Evolutionary conservation across 64 coral and sea anemone genomes (phyloP).

Genomic region (Montipora capricornis): DNA sequence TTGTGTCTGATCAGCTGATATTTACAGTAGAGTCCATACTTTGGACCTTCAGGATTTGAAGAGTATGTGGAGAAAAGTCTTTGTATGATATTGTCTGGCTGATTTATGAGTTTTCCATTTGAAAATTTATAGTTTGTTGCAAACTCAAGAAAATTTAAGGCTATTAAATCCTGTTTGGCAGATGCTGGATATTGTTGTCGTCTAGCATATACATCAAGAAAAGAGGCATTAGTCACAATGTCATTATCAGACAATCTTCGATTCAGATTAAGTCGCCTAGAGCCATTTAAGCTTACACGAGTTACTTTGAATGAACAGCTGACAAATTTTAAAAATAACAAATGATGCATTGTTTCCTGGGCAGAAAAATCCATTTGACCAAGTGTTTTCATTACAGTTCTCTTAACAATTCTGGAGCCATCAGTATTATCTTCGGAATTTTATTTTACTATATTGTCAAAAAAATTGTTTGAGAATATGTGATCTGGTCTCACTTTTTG

Average conservation of each 20-base stretch:
- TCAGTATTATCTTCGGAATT: constrained; percentile 14
- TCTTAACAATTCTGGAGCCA: constrained; percentile 35
- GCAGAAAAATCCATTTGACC: constrained; percentile 42
- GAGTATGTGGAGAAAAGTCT: constrained; percentile 21
- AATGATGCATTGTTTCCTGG: constrained; percentile 48
- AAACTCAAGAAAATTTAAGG: constrained; percentile 64
- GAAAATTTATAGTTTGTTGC: constrained; percentile 22
- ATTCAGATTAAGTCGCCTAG: constrained; percentile 52
- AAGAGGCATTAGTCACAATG: constrained; percentile 39
- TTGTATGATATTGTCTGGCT: constrained; percentile 6
- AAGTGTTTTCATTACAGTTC: constrained; percentile 50
- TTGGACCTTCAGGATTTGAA: constrained; percentile 29
- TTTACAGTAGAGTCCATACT: constrained; percentile 19
- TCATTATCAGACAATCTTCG: neutral
- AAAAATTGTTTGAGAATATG: constrained; percentile 51
- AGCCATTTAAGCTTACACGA: constrained; percentile 56
- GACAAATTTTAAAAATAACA: constrained; percentile 33
- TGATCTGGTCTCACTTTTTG: constrained; percentile 62
- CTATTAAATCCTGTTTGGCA: constrained; percentile 45
- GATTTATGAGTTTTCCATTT: constrained; percentile 42
- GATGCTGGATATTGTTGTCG: constrained; percentile 29
- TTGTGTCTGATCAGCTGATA: constrained; percentile 37
- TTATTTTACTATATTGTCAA: constrained; percentile 32
- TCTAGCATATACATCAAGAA: constrained; percentile 68
- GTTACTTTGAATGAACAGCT: constrained; percentile 53